These are phyloP conservation scores for Montipora sp. DNA, from an alignment of 64 coral and sea anemone genomes.

Conservation along the genomic window DNA sequence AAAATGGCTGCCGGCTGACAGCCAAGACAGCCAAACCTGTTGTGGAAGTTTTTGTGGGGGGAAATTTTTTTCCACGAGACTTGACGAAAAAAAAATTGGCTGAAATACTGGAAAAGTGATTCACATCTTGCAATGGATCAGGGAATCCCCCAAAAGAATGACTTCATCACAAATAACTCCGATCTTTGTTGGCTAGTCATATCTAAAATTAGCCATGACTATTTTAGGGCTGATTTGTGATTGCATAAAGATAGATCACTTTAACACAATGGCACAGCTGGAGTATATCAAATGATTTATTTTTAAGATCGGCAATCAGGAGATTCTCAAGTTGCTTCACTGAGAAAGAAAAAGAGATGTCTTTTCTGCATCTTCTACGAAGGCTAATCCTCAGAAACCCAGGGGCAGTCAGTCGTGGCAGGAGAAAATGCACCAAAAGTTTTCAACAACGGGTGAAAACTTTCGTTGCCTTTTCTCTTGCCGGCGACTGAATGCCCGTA, in stretches of 20 bases:
- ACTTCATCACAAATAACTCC: conserved; percentile 5
- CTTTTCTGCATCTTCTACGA: too few relatives aligned
- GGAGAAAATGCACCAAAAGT: too few relatives aligned
- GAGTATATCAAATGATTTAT: neutral
- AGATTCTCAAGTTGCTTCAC: neutral
- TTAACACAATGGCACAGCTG: neutral
- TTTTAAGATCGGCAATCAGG: neutral
- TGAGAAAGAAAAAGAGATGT: too few relatives aligned
- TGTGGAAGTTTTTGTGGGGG: neutral
- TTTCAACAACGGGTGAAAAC: too few relatives aligned
- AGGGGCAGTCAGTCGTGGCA: too few relatives aligned
- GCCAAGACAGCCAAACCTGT: too few relatives aligned
- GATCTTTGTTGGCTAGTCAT: neutral
- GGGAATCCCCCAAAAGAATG: conserved; percentile 26
- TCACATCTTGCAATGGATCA: neutral
- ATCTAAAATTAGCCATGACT: conserved; percentile 49
- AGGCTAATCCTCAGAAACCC: too few relatives aligned
- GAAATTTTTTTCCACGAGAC: neutral
- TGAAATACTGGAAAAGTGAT: neutral
- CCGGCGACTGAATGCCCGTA: too few relatives aligned
- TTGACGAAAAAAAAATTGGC: neutral
- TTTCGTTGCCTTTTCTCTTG: too few relatives aligned
- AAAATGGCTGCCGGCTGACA: neutral
- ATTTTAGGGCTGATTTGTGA: neutral
- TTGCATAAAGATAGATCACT: neutral